Evolutionary conservation across 2,888 invertebrate species (phyloP).

Genomic region (Drosophila mimetica): DNA sequence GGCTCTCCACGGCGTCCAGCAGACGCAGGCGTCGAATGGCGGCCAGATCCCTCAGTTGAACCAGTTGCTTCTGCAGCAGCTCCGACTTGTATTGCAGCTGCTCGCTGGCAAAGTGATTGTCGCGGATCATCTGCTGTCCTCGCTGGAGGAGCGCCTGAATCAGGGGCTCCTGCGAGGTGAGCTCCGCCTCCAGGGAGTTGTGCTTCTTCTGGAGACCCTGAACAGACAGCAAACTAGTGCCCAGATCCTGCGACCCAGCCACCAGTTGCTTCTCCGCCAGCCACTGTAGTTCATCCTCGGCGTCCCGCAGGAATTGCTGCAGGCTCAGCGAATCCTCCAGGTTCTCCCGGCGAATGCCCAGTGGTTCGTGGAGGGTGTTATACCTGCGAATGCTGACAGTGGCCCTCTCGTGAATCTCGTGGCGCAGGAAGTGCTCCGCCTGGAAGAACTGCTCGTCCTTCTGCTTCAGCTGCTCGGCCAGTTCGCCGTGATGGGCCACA

Average conservation of each 20-base stretch:
- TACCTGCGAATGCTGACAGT: constrained; percentile 89
- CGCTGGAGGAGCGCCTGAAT: constrained; percentile 90
- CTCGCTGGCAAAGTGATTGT: constrained; percentile 93
- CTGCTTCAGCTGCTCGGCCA: constrained; percentile 91
- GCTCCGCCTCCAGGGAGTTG: constrained; percentile 94
- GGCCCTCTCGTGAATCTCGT: constrained; percentile 92
- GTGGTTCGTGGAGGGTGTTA: constrained; percentile 93
- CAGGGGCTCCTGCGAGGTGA: constrained; percentile 93
- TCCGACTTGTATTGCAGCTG: constrained; percentile 85
- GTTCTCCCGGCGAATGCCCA: constrained; percentile 95
- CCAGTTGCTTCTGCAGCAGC: constrained; percentile 88
- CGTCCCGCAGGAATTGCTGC: constrained; percentile 95
- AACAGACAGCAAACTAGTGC: constrained; percentile 89
- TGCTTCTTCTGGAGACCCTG: constrained; percentile 97
- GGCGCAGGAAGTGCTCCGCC: constrained; percentile 94
- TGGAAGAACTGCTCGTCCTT: constrained; percentile 91
- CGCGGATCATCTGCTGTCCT: constrained; percentile 91
- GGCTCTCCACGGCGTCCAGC: constrained; percentile 92
- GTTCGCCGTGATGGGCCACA: constrained; percentile 92
- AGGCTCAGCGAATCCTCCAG: constrained; percentile 94
- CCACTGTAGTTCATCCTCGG: constrained; percentile 97
- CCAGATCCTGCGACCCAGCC: constrained; percentile 89
- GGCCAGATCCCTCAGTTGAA: constrained; percentile 89
- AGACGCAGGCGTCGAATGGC: constrained; percentile 89
- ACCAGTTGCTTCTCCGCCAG: constrained; percentile 90